phyloP scores from a whole-genome alignment of 1,140 invertebrate species.

The Penaeus vannamei region DNA sequence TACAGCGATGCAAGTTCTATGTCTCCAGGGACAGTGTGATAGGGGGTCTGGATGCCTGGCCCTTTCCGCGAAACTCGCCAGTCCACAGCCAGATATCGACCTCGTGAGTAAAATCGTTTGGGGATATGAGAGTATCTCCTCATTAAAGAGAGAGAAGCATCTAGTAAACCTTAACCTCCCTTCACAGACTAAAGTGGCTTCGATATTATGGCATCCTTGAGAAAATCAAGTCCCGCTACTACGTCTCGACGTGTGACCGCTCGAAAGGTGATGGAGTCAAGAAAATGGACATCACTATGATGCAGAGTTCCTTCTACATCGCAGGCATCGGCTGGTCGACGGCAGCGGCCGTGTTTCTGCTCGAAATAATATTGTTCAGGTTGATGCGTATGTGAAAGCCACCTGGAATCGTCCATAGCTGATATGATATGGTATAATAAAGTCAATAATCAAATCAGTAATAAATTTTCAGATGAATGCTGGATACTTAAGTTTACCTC shows the following conservation, averaged over 20 bases:
- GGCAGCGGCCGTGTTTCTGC: background rate
- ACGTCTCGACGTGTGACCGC: background rate
- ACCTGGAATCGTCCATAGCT: too few species aligned
- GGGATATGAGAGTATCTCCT: too few species aligned
- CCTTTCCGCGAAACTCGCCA: conserved; percentile 52
- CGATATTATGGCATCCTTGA: conserved; percentile 38
- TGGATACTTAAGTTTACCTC: too few species aligned
- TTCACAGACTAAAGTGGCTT: conserved; percentile 35
- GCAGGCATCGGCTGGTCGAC: background rate
- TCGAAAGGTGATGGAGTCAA: background rate
- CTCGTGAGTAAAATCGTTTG: background rate
- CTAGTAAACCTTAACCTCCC: background rate
- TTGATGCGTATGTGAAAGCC: too few species aligned
- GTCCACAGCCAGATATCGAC: conserved; percentile 30
- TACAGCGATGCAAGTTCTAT: conserved; percentile 3
- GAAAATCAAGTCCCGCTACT: conserved; percentile 35
- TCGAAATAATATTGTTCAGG: background rate
- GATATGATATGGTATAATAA: too few species aligned
- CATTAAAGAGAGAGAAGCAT: background rate
- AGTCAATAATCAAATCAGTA: too few species aligned
- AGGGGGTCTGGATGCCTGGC: conserved; percentile 52
- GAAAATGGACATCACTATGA: conserved; percentile 28
- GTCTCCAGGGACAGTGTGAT: conserved; percentile 13
- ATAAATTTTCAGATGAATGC: too few species aligned
- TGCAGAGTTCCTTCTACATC: conserved; percentile 23